Evolutionary conservation across 1,140 invertebrate species (phyloP).

Genomic region (Bombyx mori): ASM3026992v2 NC_085112.1:73001-73500

Average conservation of each 20-base stretch:
- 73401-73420: conserved; percentile 90
- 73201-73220: background rate
- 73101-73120: too few relatives aligned
- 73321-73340: conserved; percentile 82
- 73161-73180: background rate
- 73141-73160: too few relatives aligned
- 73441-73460: conserved; percentile 75
- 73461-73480: conserved; percentile 76
- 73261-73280: too few relatives aligned
- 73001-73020: conserved; percentile 72
- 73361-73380: conserved; percentile 75
- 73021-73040: conserved; percentile 46
- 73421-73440: conserved; percentile 77
- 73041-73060: conserved; percentile 53
- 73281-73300: too few relatives aligned
- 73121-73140: too few relatives aligned
- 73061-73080: conserved; percentile 1
- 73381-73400: conserved; percentile 77
- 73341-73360: conserved; percentile 78
- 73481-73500: conserved; percentile 72
- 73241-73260: too few relatives aligned
- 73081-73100: too few relatives aligned
- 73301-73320: conserved; percentile 27
- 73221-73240: too few relatives aligned
- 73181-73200: background rate